Percentiles rank a stretch among this genome's conserved stretches.
Conservation (phyloP, 2,113 vertebrate genomes). For the Tricholaema leucomelas region DNA sequence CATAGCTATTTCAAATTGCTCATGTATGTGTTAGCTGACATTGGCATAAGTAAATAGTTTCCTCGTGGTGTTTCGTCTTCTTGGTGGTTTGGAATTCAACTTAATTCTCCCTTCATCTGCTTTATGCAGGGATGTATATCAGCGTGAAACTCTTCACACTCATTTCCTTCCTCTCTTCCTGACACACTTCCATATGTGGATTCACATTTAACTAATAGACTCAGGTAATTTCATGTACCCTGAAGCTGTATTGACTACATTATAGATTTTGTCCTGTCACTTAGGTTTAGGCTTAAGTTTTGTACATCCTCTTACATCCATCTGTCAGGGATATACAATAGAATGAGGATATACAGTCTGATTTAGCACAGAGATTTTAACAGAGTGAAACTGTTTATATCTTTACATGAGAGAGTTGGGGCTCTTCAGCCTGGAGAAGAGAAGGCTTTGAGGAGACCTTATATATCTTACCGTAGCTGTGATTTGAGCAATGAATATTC, state of each 20-base stretch:
- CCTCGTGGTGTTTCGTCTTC: conserved; percentile 23
- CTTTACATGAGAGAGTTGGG: no score
- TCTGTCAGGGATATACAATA: not conserved
- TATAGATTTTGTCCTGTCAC: not conserved
- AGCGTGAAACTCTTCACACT: not conserved
- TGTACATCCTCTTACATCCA: not conserved
- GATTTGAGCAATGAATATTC: no score
- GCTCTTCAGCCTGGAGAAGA: no score
- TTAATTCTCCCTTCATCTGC: conserved; percentile 30
- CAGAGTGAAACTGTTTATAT: not conserved
- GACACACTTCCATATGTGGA: not conserved
- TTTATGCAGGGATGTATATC: not conserved
- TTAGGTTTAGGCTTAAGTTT: not conserved
- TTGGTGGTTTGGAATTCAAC: not conserved
- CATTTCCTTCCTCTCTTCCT: not conserved
- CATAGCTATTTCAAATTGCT: conserved; percentile 22
- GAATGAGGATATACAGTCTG: not conserved
- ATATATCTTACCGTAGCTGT: no score
- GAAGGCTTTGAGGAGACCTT: no score
- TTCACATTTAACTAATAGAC: conserved; percentile 20
- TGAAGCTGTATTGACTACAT: not conserved
- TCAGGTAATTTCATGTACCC: not conserved
- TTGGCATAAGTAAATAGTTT: conserved; percentile 62
- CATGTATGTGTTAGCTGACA: not conserved
- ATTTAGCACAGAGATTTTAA: not conserved